Percentiles rank a stretch among this genome's conserved stretches.
phyloP scores from a whole-genome alignment of 2,113 vertebrate species.

The Sorex fumeus region DNA sequence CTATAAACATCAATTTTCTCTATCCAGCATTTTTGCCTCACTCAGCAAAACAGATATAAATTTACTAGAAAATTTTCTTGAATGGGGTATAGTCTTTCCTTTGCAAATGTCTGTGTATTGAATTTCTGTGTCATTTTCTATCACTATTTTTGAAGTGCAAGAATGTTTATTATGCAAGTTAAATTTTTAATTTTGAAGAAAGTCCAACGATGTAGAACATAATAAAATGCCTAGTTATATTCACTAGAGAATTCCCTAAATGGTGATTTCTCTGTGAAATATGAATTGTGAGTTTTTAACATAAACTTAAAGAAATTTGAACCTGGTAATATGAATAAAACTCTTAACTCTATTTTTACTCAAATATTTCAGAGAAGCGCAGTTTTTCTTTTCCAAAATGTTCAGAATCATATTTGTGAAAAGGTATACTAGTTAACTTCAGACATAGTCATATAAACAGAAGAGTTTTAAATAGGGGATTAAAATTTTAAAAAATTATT shows the following conservation, averaged over 20 bases:
- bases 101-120: conserved; percentile 54
- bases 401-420: background rate
- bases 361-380: background rate
- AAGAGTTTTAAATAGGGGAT: background rate
- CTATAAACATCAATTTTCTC: background rate
- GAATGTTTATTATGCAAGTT: too few species aligned
- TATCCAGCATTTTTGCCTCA: conserved; percentile 14
- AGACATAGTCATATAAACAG: background rate
- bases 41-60: conserved; percentile 50
- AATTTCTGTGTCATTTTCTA: conserved; percentile 49
- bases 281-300: background rate
- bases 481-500: background rate
- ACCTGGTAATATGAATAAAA: background rate
- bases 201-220: background rate
- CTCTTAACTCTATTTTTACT: background rate
- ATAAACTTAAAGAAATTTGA: conserved; percentile 13
- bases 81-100: conserved; percentile 16
- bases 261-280: conserved; percentile 5
- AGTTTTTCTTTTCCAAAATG: accelerated
- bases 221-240: conserved; percentile 16
- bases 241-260: conserved; percentile 13
- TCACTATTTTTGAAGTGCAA: conserved; percentile 52
- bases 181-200: conserved; percentile 61
- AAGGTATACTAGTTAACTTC: conserved; percentile 13
- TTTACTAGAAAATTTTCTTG: conserved; percentile 51